Evolutionary conservation across 2,113 vertebrate genomes (phyloP), one percentile per base, ranked within the genome.

Genomic region (Turdus rufiventris): DNA sequence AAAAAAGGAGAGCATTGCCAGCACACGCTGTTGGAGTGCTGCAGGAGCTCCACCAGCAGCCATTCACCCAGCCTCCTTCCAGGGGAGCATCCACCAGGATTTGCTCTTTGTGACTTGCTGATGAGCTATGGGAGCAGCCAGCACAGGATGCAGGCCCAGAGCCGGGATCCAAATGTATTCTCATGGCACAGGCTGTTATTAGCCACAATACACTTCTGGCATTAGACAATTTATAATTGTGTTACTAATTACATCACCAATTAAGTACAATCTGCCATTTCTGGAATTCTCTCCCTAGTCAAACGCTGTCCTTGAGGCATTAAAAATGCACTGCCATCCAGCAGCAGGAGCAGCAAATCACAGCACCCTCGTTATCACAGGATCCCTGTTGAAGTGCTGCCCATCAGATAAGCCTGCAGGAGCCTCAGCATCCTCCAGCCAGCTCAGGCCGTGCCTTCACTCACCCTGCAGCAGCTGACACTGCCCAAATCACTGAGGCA

Each of bases 191-290:
- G 77, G 28, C 66, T 68, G 58, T 47, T 73, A 63, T 61, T 76
- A 93, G 60, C 76, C 91, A 82, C 60, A 76, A 70, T 70, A 38
- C 75, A 84, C 54, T 94, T 40, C 73, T 91, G 78, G 43, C 61
- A 66, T 92, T 65, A 89, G 85, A 60, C 68, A 65, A 74, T 86
- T 94, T 79, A 73, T 84, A 92, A 82, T 84, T 85, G 79, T 12
- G 0, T 87, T 91, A 68, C 85, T 95, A 96, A 93, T 93, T 93
- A 63, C 91, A 93, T 92, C 91, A 94, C 85, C 66, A 62, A 28
- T 88, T 85, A 78, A 85, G 67, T 76, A 62, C 95, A 93, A 94
- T 85, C 85, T 93, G 94, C 93, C 77, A 54, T 91, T 94, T 85
- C 94, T 94, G 95, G 93, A 95, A 85, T 91, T 79, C 81, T 94